These are phyloP conservation scores for Drosophila merina DNA, from an alignment of 2,888 invertebrate genomes.

Conservation along the genomic window DNA sequence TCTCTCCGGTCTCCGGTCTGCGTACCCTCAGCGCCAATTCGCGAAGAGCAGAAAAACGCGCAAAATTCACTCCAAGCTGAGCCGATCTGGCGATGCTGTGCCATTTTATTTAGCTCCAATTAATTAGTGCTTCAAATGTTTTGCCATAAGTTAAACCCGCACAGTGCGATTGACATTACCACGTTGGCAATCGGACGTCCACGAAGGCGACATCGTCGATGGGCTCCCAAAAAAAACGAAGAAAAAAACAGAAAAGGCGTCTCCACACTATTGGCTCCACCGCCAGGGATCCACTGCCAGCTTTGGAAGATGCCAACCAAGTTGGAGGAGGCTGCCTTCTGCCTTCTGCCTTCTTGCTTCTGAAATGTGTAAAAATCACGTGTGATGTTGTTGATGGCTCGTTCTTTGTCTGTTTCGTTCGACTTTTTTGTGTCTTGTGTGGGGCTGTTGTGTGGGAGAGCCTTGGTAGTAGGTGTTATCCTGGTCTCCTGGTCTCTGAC, in stretches of 20 bases:
- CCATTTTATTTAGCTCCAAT: constrained; percentile 84
- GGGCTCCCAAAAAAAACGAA: constrained; percentile 20
- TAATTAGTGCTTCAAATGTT: constrained; percentile 84
- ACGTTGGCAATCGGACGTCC: constrained; percentile 64
- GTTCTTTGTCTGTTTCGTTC: constrained; percentile 36
- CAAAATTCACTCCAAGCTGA: constrained; percentile 34
- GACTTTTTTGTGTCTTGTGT: constrained; percentile 2
- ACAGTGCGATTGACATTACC: constrained; percentile 79
- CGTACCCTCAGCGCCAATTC: constrained; percentile 54
- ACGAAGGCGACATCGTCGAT: constrained; percentile 44
- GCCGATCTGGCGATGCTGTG: constrained; percentile 63
- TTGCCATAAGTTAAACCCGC: constrained; percentile 83
- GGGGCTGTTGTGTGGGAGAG: constrained; percentile 35
- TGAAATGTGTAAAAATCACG: constrained; percentile 77
- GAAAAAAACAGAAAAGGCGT: constrained; percentile 35
- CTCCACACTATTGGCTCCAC: constrained; percentile 15
- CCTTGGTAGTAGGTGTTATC: constrained; percentile 21
- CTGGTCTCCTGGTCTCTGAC: constrained; percentile 23
- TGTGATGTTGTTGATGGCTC: constrained; percentile 73
- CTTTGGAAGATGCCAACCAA: constrained; percentile 31
- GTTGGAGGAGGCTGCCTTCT: constrained; percentile 24
- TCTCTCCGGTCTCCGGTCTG: constrained; percentile 58
- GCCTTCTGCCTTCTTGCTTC: constrained; percentile 53
- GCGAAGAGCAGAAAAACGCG: constrained; percentile 36
- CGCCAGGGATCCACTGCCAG: background rate